Evolutionary conservation across 2,888 invertebrate species (phyloP).

Genomic region (Caenorhabditis sp.): DNA sequence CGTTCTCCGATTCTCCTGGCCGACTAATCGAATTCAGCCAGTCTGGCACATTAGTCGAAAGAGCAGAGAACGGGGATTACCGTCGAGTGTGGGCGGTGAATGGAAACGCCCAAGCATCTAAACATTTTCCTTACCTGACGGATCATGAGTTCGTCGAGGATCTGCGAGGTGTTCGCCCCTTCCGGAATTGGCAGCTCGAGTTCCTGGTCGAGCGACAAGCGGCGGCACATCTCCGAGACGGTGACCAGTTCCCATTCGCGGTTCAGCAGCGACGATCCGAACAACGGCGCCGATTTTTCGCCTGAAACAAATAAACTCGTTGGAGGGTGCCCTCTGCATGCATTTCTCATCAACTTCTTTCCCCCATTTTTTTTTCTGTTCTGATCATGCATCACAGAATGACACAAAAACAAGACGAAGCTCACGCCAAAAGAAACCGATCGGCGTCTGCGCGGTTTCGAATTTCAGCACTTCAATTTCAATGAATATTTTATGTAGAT

Average conservation of each 20-base stretch:
- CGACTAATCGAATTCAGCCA: not conserved
- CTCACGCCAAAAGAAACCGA: not conserved
- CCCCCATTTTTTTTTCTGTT: not conserved
- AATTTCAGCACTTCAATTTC: constrained; percentile 39
- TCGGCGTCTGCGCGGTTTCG: constrained; percentile 6
- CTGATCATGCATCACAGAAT: not conserved
- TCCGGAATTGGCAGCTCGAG: constrained; percentile 77
- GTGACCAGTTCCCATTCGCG: constrained; percentile 81
- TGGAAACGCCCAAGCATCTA: no score
- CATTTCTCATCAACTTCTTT: not conserved
- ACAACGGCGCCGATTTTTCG: constrained; percentile 61
- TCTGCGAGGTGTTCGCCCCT: constrained; percentile 72
- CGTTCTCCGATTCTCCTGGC: not conserved
- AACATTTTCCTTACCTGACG: constrained; percentile 74
- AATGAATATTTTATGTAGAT: constrained; percentile 35
- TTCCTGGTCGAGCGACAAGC: constrained; percentile 79
- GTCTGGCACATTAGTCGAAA: not conserved
- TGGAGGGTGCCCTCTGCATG: not conserved
- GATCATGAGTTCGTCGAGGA: constrained; percentile 78
- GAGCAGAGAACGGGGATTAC: no score
- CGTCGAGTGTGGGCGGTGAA: no score
- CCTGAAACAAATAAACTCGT: constrained; percentile 69
- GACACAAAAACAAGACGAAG: constrained; percentile 1
- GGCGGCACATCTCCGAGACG: constrained; percentile 80
- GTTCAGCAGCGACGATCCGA: constrained; percentile 70